A percentile compares a stretch with the other conserved stretches of the same genome.
Conservation (phyloP, 1,140 invertebrate genomes). For the Latrodectus geometricus region DNA sequence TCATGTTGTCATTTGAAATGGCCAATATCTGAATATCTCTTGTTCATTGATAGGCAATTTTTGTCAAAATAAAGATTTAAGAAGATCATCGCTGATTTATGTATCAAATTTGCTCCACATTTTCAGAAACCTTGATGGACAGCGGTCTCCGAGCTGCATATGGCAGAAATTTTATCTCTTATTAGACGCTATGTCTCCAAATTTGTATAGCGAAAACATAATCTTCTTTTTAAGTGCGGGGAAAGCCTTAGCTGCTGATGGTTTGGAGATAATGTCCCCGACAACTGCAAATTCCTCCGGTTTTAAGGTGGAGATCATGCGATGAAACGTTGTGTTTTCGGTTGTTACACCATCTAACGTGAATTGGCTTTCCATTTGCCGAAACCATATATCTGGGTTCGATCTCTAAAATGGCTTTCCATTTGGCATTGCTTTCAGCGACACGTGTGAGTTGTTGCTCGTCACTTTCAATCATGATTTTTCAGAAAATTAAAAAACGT, state of each 20-base stretch:
- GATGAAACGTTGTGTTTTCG: background rate
- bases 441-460: no score
- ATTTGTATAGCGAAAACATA: background rate
- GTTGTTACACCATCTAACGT: background rate
- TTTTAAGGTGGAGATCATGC: background rate
- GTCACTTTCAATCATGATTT: no score
- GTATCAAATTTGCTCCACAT: background rate
- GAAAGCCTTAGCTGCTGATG: background rate
- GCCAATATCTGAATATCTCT: slow-evolving; percentile 9
- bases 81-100: background rate
- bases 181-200: background rate
- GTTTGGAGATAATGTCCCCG: background rate
- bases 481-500: no score
- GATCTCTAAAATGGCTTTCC: slow-evolving; percentile 64
- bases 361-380: slow-evolving; percentile 65
- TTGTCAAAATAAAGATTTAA: slow-evolving; percentile 15
- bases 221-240: background rate
- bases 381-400: slow-evolving; percentile 65
- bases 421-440: no score
- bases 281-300: background rate
- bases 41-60: background rate
- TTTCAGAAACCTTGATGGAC: background rate
- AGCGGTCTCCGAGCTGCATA: background rate
- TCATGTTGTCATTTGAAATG: slow-evolving; percentile 4
- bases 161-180: background rate